phyloP scores from a whole-genome alignment of 2,797 vertebrate species.

The Pogonophryne albipinna region DNA sequence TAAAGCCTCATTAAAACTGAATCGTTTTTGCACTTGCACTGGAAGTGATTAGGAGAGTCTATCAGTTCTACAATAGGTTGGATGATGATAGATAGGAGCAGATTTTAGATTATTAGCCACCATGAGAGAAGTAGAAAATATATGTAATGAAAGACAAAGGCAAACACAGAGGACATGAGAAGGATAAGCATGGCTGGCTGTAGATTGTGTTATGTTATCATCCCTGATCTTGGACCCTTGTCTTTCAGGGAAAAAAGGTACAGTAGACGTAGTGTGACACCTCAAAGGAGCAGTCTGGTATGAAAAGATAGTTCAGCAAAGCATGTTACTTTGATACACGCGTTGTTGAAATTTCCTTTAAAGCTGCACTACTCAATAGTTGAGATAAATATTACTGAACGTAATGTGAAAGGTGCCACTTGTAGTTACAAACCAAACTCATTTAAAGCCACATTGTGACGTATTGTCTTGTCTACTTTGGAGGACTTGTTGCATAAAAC shows the following conservation, averaged over 20 bases:
- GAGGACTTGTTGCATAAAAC: slow-evolving; percentile 4
- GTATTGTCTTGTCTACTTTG: not conserved
- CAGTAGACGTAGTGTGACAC: not conserved
- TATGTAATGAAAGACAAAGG: not conserved
- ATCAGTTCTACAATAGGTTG: not conserved
- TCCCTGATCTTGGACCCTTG: not conserved
- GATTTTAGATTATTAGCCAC: not conserved
- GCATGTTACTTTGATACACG: not conserved
- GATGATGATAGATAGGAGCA: not conserved
- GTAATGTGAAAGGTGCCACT: not conserved
- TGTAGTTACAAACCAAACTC: not conserved
- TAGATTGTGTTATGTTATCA: slow-evolving; percentile 8
- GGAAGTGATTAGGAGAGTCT: slow-evolving; percentile 1
- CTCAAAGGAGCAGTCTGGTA: not conserved
- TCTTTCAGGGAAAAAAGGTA: not conserved
- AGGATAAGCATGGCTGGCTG: not conserved
- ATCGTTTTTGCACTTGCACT: not conserved
- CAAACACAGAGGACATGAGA: not conserved
- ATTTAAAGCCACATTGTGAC: not conserved
- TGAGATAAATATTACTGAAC: not conserved
- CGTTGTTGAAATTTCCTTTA: not conserved
- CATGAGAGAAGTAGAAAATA: slow-evolving; percentile 2
- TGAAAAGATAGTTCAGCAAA: not conserved
- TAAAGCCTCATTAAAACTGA: not conserved
- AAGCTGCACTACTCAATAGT: not conserved